Conservation (phyloP, 1,140 invertebrate genomes). For the Dreissena polymorpha region DNA sequence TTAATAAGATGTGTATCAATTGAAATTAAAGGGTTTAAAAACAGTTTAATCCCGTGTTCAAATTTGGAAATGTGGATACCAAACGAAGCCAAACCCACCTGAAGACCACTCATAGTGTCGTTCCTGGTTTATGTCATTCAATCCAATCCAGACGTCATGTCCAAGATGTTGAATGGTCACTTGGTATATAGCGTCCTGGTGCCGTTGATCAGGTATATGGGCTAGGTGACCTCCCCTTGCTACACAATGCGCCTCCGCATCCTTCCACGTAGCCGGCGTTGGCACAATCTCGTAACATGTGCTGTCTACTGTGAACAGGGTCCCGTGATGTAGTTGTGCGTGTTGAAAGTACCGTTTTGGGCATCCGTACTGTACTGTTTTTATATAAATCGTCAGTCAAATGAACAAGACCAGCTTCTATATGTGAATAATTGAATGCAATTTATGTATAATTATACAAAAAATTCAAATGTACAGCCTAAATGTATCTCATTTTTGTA, state of each 20-base stretch:
- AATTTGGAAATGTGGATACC: no score
- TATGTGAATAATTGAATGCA: no score
- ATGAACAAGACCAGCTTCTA: no score
- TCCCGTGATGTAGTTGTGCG: not conserved
- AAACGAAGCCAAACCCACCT: not conserved
- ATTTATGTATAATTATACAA: no score
- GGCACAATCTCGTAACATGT: not conserved
- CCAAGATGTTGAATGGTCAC: not conserved
- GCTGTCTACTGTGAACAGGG: not conserved
- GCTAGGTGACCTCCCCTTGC: conserved; percentile 23
- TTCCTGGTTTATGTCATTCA: conserved; percentile 19
- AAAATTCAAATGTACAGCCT: no score
- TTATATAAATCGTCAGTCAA: no score
- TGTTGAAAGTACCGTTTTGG: not conserved
- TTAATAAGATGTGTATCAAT: no score
- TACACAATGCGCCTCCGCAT: conserved; percentile 17
- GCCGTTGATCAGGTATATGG: conserved; percentile 5
- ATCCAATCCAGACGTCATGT: conserved; percentile 11
- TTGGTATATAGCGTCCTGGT: conserved; percentile 18
- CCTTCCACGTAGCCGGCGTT: conserved; percentile 4
- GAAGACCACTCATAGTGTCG: conserved; percentile 19
- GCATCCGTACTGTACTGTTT: no score
- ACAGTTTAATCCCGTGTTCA: no score
- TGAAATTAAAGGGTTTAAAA: no score
- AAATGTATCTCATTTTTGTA: no score